Conservation (phyloP, 2,113 vertebrate genomes). For the Lanius ludovicianus region DNA sequence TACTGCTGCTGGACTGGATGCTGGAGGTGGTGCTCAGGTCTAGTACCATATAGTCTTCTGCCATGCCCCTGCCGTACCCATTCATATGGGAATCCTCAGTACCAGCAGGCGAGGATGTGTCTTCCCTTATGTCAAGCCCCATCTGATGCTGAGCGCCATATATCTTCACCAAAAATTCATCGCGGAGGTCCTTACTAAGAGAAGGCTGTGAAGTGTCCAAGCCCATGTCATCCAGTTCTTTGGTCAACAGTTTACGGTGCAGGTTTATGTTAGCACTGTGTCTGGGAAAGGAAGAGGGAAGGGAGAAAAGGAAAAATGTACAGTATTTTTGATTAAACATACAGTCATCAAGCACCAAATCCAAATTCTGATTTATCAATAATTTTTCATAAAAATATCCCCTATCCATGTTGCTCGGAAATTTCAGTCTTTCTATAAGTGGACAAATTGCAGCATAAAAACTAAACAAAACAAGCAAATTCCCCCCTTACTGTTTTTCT, state of each 20-base stretch:
- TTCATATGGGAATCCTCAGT: conserved; percentile 90
- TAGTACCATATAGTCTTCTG: conserved; percentile 95
- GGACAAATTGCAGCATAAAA: background rate
- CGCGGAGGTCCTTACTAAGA: conserved; percentile 93
- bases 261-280: conserved; percentile 99
- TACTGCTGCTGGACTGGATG: conserved; percentile 93
- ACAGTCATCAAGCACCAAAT: conserved; percentile 20
- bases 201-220: conserved; percentile 93
- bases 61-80: conserved; percentile 85
- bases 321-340: conserved; percentile 69
- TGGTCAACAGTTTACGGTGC: conserved; percentile 99
- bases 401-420: background rate
- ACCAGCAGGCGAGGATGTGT: conserved; percentile 83
- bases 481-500: background rate
- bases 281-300: conserved; percentile 81
- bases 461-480: background rate
- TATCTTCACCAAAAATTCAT: conserved; percentile 96
- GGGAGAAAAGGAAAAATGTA: conserved; percentile 63
- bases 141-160: conserved; percentile 89
- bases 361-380: conserved; percentile 36
- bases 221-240: conserved; percentile 99
- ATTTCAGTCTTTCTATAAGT: background rate
- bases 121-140: conserved; percentile 86
- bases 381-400: background rate
- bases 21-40: conserved; percentile 97